Evolutionary conservation across 2,888 invertebrate genomes (phyloP).

Genomic region (Odontocolon sp.): DNA sequence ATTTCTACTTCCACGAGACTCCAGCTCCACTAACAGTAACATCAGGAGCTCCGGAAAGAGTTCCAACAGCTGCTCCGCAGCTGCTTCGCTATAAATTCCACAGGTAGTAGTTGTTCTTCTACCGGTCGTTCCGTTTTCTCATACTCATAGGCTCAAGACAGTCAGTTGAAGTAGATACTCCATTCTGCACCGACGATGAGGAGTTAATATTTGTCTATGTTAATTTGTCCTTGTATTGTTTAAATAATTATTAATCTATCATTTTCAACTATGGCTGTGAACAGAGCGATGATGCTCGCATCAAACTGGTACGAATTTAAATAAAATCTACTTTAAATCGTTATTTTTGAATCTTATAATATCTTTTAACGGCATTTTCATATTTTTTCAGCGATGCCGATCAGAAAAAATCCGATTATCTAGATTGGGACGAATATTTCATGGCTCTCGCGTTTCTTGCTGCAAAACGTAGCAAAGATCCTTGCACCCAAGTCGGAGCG

Average conservation of each 20-base stretch:
- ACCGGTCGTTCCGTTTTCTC: not conserved
- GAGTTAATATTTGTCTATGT: not conserved
- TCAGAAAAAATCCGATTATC: constrained; percentile 85
- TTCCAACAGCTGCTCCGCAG: not conserved
- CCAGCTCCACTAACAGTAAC: not conserved
- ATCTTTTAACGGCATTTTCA: not conserved
- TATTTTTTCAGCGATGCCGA: constrained; percentile 61
- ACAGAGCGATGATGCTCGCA: not conserved
- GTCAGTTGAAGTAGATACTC: not conserved
- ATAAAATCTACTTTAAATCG: not conserved
- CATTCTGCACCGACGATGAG: not conserved
- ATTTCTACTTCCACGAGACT: not conserved
- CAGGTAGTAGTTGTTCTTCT: not conserved
- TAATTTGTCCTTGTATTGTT: not conserved
- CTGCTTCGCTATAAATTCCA: not conserved
- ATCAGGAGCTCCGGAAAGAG: not conserved
- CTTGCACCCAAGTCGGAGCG: constrained; percentile 95
- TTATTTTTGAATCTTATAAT: not conserved
- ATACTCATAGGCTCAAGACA: not conserved
- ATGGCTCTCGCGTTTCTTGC: constrained; percentile 96
- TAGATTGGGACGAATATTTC: constrained; percentile 97
- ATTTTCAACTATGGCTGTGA: constrained; percentile 15
- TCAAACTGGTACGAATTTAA: constrained; percentile 3
- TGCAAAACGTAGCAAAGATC: constrained; percentile 97
- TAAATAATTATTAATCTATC: not conserved